Base-by-base conservation (phyloP, 2,113 vertebrate genomes). In the Sminthopsis crassicaudata region DNA sequence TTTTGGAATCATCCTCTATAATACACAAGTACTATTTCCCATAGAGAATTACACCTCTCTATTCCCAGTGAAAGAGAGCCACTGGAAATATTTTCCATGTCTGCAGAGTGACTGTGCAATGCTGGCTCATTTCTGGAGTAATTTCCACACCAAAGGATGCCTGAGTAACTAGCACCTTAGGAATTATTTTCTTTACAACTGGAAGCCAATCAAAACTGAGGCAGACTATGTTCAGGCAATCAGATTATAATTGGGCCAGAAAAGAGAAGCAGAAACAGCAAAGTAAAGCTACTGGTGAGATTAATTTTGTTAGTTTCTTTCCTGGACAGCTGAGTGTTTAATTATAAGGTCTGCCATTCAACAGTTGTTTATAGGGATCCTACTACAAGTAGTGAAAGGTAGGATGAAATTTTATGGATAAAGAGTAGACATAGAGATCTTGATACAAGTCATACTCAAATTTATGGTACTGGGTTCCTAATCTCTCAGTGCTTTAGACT, bases 1-100 rank as follows among this genome's bases (percentile, higher is more conserved):
- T 97, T 97, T 97, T 98, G 97, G 97, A 97, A 97, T 96, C 93
- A 96, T 94, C 93, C 91, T 95, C 90, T 46, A 90, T 22, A 84
- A 91, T 93, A 92, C 96, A 97, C 97, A 97, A 97, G 97, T 92
- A 90, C 97, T 96, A 89, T 93, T 96, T 96, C 57, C 92, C 97
- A 95, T 95, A 54, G 97, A 96, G 97, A 96, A 97, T 96, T 97
- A 96, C 50, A 30, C 26, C 57, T 93, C 91, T 95, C 93, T 97
- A 97, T 96, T 97, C 96, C 97, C 96, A 97, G 94, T 96, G 97
- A 94, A 94, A 93, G 55, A 91, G 76, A 95, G 52, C 91, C 90
- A 93, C 91, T 94, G 92, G 94, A 97, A 95, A 93, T 95, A 96
- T 94, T 96, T 96, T 95, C 60, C 96, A 53, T 26, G 54, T 84